These are phyloP conservation scores for Eupithecia pulchellata DNA, from an alignment of 2,888 invertebrate genomes.

Conservation along the genomic window DNA sequence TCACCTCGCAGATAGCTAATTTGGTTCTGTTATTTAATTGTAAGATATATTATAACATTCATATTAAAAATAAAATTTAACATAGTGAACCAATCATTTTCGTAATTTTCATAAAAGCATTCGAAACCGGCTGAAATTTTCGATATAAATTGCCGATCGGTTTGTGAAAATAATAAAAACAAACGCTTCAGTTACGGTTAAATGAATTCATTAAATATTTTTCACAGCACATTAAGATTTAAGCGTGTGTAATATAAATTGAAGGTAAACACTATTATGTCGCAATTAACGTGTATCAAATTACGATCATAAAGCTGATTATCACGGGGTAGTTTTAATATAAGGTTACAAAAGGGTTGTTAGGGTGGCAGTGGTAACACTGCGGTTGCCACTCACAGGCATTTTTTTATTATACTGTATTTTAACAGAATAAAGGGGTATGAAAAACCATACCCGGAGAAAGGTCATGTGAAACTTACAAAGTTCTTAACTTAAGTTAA, in stretches of 20 bases:
- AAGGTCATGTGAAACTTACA: neutral
- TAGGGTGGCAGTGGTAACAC: too few species aligned
- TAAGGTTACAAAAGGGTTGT: neutral
- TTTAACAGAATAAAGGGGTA: neutral
- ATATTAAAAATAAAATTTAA: neutral
- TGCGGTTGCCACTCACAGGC: neutral
- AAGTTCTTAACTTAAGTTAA: neutral
- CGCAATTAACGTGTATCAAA: slow-evolving; percentile 49
- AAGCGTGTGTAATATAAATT: slow-evolving; percentile 33
- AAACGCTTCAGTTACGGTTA: neutral
- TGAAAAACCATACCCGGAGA: neutral
- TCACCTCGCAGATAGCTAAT: too few species aligned
- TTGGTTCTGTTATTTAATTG: too few species aligned
- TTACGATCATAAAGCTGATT: slow-evolving; percentile 47
- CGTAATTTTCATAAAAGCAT: neutral
- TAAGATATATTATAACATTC: too few species aligned
- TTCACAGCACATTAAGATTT: neutral
- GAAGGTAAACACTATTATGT: slow-evolving; percentile 48
- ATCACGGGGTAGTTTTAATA: slow-evolving; percentile 1
- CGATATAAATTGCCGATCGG: neutral
- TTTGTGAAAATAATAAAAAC: too few species aligned
- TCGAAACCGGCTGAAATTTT: neutral
- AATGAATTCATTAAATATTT: neutral
- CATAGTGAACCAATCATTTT: neutral
- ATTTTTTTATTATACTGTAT: neutral